Base-by-base conservation (phyloP, 1,140 invertebrate species). In the Drosophila sturtevanti region DNA sequence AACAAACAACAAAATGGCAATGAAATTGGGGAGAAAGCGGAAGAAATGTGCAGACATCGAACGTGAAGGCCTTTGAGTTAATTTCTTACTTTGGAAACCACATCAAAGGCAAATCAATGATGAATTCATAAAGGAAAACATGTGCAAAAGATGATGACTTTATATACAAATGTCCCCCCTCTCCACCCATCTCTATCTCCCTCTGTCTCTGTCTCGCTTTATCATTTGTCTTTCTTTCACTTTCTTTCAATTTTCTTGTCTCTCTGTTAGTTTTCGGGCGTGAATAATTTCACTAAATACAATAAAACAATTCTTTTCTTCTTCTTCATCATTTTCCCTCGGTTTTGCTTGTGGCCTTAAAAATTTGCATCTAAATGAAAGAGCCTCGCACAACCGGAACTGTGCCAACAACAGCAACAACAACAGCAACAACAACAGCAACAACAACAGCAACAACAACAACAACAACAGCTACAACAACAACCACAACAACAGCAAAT, bases 251-350 rank as follows among this genome's bases (percentile, higher is more conserved):
- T 31, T 31, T 31, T 31, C 27, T 31, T 31, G 27, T 31, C 41
- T 48, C 63, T 58, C 68, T 82, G 76, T 79, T 89, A 87, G 82
- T 89, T 74, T 74, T 82, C 16, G 41, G 84, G 84, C 84, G 85
- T 89, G 77, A 89, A 89, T 89, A 89, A 89, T 89, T 89, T 73
- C 65, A 80, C 84, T 89, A 89, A 89, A 89, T 89, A 89, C 77
- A 89, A 89, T 89, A 89, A 89, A 80, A 80, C 63, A 71, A 80
- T 89, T 89, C 41, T 48, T 48, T 48, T 9, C 9, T 21, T 21
- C 7, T 48, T 21, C 7, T 44, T 44, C 16, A 18, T 44, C 10
- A 18, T 44, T 44, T 44, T 44, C 22, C 22, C 27, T 7, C 27
- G 10, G 10, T 48, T 16, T 77, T 59, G 84, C 84, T 67, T 14